Conservation (phyloP, 1,140 invertebrate genomes). For the Steinernema khuongi region DNA sequence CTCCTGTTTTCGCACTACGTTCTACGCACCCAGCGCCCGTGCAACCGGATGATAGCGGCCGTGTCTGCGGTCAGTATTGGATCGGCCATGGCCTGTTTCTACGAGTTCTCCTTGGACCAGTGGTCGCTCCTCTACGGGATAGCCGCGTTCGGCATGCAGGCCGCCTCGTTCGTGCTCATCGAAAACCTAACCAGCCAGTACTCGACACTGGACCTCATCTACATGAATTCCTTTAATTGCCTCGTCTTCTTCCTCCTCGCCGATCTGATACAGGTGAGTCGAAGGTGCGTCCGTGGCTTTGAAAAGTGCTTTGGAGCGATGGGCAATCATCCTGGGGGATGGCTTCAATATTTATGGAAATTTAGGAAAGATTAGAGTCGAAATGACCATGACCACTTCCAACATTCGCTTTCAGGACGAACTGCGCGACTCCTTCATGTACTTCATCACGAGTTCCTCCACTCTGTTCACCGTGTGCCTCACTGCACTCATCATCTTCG, state of each 20-base stretch:
- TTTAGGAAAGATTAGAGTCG: no score
- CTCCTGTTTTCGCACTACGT: constrained; percentile 60
- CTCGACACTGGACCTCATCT: constrained; percentile 32
- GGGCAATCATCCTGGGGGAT: no score
- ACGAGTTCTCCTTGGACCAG: constrained; percentile 61
- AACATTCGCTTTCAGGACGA: constrained; percentile 40
- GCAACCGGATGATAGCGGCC: constrained; percentile 47
- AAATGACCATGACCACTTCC: constrained; percentile 25
- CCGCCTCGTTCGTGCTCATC: constrained; percentile 61
- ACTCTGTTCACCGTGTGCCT: constrained; percentile 59
- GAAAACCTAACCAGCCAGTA: constrained; percentile 51
- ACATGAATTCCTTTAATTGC: constrained; percentile 42
- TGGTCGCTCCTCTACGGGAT: constrained; percentile 61
- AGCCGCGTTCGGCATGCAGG: constrained; percentile 62
- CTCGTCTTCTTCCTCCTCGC: constrained; percentile 40
- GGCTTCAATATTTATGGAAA: no score
- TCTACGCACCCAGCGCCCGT: constrained; percentile 60
- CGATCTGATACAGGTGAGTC: constrained; percentile 34
- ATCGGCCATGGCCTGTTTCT: constrained; percentile 63
- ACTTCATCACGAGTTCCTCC: constrained; percentile 36
- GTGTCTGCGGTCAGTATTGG: constrained; percentile 59
- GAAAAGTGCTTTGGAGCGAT: no score
- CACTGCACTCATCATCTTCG: constrained; percentile 59
- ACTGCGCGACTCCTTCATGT: constrained; percentile 42
- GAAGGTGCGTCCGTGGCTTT: background rate